Conservation (phyloP, 1,140 invertebrate species). For the Piezodorus guildinii region DNA sequence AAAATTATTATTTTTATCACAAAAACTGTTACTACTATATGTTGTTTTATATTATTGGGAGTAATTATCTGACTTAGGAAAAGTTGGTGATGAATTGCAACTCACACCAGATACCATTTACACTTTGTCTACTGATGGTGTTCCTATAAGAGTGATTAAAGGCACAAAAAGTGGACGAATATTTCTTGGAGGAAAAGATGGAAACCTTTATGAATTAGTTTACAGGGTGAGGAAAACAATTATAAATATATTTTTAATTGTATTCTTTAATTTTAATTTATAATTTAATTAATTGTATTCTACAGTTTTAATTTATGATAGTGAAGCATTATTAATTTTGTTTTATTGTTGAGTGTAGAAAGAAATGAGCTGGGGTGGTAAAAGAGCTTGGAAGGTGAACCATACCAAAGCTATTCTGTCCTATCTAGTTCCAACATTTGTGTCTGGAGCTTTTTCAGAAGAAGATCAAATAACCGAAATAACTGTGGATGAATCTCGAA, state of each 20-base stretch:
- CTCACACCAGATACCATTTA: constrained; percentile 88
- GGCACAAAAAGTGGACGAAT: constrained; percentile 77
- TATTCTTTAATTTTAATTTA: too few species aligned
- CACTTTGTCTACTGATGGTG: constrained; percentile 81
- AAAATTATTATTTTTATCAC: too few species aligned
- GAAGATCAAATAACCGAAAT: constrained; percentile 78
- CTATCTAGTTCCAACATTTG: constrained; percentile 83
- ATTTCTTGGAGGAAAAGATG: constrained; percentile 90
- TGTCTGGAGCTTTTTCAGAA: constrained; percentile 68
- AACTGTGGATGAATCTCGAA: constrained; percentile 74
- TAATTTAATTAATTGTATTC: too few species aligned
- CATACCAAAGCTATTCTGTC: constrained; percentile 80
- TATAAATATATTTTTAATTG: neutral
- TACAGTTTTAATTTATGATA: too few species aligned
- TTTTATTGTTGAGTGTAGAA: constrained; percentile 38
- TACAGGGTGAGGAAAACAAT: constrained; percentile 61
- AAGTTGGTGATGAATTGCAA: constrained; percentile 65
- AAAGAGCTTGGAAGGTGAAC: constrained; percentile 90
- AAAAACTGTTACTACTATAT: too few species aligned
- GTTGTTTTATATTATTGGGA: neutral
- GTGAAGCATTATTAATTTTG: neutral
- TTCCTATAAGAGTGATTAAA: constrained; percentile 69
- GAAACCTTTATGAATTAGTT: constrained; percentile 86
- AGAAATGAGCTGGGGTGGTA: constrained; percentile 83
- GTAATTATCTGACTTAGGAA: constrained; percentile 18